Evolutionary conservation across 1,140 invertebrate genomes (phyloP).

Genomic region (Pogonus chalceus): DNA sequence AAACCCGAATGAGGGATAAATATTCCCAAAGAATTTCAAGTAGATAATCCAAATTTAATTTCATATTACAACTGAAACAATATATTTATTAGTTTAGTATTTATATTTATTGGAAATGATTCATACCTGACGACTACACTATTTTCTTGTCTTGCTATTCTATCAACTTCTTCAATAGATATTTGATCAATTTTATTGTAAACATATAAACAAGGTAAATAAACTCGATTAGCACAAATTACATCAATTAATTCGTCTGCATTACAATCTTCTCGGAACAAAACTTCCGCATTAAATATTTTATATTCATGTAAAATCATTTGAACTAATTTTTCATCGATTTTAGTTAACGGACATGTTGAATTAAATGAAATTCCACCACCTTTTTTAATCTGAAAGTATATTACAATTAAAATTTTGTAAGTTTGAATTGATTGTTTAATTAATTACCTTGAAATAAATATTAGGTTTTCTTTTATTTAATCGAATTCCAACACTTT

Average conservation of each 20-base stretch:
- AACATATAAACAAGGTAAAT: conserved; percentile 94
- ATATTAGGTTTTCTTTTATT: conserved; percentile 94
- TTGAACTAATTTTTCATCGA: conserved; percentile 96
- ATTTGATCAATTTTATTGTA: conserved; percentile 99
- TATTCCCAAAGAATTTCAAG: conserved; percentile 91
- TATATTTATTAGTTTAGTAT: conserved; percentile 1
- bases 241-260: conserved; percentile 98
- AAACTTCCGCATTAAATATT: conserved; percentile 96
- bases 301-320: conserved; percentile 98
- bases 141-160: conserved; percentile 81
- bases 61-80: conserved; percentile 92
- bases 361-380: conserved; percentile 99
- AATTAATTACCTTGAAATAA: conserved; percentile 78
- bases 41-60: conserved; percentile 93
- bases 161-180: conserved; percentile 96
- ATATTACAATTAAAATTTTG: not conserved
- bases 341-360: conserved; percentile 84
- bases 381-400: conserved; percentile 77
- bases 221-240: conserved; percentile 94
- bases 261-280: conserved; percentile 93
- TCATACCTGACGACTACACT: conserved; percentile 87
- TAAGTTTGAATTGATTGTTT: not conserved
- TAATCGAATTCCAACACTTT: conserved; percentile 90
- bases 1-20: conserved; percentile 87
- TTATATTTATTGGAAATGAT: not conserved